Percentiles rank a stretch among this genome's conserved stretches.
phyloP scores from a whole-genome alignment of 2,113 vertebrate genomes.

The Scophthalmus maximus region DNA sequence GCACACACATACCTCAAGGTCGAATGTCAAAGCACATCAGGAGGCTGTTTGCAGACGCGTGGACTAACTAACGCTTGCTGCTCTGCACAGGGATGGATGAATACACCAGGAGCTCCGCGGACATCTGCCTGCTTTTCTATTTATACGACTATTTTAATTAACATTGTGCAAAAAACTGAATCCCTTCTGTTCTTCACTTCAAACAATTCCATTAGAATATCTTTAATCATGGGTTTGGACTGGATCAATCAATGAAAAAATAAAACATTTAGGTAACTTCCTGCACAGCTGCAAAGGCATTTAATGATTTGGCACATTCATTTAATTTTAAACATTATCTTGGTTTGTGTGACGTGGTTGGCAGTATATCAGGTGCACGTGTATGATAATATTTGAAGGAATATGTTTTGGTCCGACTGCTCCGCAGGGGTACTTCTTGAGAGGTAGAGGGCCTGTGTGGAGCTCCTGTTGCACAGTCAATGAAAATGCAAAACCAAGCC shows the following conservation, averaged over 20 bases:
- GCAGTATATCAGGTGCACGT: background rate
- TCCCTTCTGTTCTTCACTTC: background rate
- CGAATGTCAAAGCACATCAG: slow-evolving; percentile 50
- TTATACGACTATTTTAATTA: background rate
- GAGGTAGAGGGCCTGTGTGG: background rate
- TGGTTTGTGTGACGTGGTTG: background rate
- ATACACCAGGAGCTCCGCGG: slow-evolving; percentile 8
- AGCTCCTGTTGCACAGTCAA: background rate
- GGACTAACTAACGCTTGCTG: slow-evolving; percentile 23
- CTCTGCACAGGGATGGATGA: slow-evolving; percentile 11
- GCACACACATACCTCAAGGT: slow-evolving; percentile 47
- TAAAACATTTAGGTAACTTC: background rate
- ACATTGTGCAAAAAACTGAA: background rate
- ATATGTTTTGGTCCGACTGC: background rate
- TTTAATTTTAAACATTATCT: background rate
- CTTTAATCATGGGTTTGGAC: background rate
- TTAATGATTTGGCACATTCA: background rate
- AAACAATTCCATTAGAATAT: too few species aligned
- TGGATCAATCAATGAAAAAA: background rate
- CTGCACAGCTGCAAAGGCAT: background rate
- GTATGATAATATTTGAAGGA: background rate
- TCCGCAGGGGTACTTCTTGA: background rate
- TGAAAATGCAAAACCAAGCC: slow-evolving; percentile 31
- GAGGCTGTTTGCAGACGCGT: slow-evolving; percentile 40
- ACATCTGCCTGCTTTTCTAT: slow-evolving; percentile 11